Evolutionary conservation across 2,888 invertebrate genomes (phyloP), one percentile per base, ranked within the genome.

Genomic region (Patella depressa): DNA sequence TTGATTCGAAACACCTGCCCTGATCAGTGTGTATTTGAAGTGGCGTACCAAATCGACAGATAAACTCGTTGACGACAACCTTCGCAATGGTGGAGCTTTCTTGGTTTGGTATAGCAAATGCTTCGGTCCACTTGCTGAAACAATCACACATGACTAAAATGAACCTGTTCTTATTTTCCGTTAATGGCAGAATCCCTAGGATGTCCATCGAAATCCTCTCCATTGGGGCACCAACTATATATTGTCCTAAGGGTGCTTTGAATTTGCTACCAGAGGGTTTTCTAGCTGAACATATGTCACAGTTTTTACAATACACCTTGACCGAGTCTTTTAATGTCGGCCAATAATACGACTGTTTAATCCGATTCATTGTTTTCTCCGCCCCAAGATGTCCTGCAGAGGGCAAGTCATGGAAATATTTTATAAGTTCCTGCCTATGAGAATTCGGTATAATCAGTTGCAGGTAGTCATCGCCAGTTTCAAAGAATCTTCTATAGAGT

Each of bases 31-130:
- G 71, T 53, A 81, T 53, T 29, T 65, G 54, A n/a, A 74, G 34
- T 11, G 79, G 77, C n/a, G 78, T 72, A 45, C 81, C 81, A 55
- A 77, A 78, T 53, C 73, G 29, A 53, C 74, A 71, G 4, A 72
- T 57, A 57, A 77, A 79, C n/a, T 78, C 78, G 19, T 79, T 55
- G 3, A 78, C 78, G 4, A 74, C n/a, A 14, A 70, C 59, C 45
- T 72, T 12, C 57, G 72, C 76, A 72, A 72, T 65, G 3, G 76
- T 76, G 12, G 14, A 11, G 5, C 59, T 45, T n/a, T 73, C 72
- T 45, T 76, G 76, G 65, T 76, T 59, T 17, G 59, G 76, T n/a
- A 76, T 59, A 14, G 72, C 71, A 72, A 73, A 54, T n/a, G 76
- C 72, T 65, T 76, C 76, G 2, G 76, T 76, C 73, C 76, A 76